Percentiles rank a stretch among this genome's conserved stretches.
Conservation (phyloP, 2,113 vertebrate species). For the Mormyrus iriodes region DNA sequence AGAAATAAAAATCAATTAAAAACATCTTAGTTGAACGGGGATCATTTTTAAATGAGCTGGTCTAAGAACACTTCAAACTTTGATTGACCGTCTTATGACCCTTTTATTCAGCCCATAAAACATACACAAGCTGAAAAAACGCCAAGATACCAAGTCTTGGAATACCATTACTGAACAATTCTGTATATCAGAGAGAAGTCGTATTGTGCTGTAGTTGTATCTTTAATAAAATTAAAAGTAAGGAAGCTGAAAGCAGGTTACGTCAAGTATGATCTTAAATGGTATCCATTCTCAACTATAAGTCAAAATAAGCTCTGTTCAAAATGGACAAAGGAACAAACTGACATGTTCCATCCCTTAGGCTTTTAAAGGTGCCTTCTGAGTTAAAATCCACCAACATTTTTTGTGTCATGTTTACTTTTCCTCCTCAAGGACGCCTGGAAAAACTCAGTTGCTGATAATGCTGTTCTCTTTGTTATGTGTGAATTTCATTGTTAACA, state of each 20-base stretch:
- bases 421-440: not conserved
- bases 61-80: not conserved
- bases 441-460: not conserved
- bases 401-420: not conserved
- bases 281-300: not conserved
- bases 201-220: not conserved
- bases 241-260: not conserved
- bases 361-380: not conserved
- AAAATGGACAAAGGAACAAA: not conserved
- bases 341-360: not conserved
- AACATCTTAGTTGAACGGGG: not conserved
- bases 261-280: not conserved
- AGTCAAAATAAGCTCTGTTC: not conserved
- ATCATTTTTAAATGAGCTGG: not conserved
- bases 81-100: not conserved
- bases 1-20: not conserved
- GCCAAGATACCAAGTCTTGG: not conserved
- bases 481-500: not conserved
- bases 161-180: not conserved
- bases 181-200: not conserved
- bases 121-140: not conserved
- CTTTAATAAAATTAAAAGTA: not conserved
- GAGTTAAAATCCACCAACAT: not conserved
- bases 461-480: not conserved
- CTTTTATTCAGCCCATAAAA: not conserved